These are phyloP conservation scores for Rutpela maculata DNA, from an alignment of 2,888 invertebrate genomes.

Conservation along the genomic window DNA sequence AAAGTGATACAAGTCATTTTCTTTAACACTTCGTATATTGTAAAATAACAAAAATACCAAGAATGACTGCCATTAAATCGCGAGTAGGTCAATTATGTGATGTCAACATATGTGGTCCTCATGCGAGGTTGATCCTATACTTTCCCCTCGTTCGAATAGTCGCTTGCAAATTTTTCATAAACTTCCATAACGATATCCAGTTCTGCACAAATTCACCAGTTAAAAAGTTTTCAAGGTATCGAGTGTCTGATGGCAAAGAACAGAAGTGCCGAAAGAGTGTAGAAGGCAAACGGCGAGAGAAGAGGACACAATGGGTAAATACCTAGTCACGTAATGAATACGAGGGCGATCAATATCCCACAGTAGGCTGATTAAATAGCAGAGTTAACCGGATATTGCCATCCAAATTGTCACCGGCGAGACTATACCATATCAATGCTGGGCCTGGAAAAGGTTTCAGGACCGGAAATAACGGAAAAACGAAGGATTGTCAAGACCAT, in stretches of 20 bases:
- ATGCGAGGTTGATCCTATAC: not conserved
- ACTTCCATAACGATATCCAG: slow-evolving; percentile 37
- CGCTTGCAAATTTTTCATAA: slow-evolving; percentile 27
- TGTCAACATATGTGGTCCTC: not conserved
- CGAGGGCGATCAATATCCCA: slow-evolving; percentile 71
- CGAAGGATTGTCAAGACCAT: not conserved
- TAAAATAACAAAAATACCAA: not conserved
- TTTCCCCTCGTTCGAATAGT: not conserved
- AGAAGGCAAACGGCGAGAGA: slow-evolving; percentile 38
- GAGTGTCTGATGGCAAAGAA: slow-evolving; percentile 45
- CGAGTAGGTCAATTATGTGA: not conserved
- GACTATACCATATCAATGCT: slow-evolving; percentile 40
- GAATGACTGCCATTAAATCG: not conserved
- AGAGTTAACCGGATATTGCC: slow-evolving; percentile 72
- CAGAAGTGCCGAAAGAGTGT: slow-evolving; percentile 51
- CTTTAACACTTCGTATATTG: not conserved
- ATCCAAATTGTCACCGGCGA: slow-evolving; percentile 71
- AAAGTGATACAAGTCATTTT: no score
- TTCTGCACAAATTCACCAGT: slow-evolving; percentile 30
- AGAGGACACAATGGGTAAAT: slow-evolving; percentile 62
- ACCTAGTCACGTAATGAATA: slow-evolving; percentile 70
- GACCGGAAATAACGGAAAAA: slow-evolving; percentile 1
- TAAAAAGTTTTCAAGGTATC: slow-evolving; percentile 40
- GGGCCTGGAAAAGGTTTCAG: slow-evolving; percentile 28
- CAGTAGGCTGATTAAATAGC: slow-evolving; percentile 72